Evolutionary conservation across 2,113 vertebrate species (phyloP).

Genomic region (Sporophila hypoxantha): DNA sequence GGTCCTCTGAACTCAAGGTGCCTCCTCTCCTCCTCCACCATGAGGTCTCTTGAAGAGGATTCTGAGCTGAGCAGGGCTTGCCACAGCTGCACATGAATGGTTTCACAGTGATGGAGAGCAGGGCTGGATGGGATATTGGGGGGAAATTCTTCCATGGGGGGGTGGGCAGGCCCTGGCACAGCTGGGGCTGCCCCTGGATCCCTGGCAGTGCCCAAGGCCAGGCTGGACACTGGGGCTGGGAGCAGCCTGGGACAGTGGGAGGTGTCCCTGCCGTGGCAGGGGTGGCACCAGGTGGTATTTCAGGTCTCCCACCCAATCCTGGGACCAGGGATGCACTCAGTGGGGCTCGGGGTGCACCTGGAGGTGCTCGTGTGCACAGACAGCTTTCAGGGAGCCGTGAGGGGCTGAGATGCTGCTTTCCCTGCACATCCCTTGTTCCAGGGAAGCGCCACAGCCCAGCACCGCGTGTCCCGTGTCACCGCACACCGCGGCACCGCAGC

Average conservation of each 20-base stretch:
- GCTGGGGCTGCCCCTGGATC: neutral
- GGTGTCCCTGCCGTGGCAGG: neutral
- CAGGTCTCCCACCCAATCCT: rapidly evolving
- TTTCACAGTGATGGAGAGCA: neutral
- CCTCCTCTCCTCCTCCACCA: neutral
- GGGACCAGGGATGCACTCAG: rapidly evolving
- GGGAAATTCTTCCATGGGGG: rapidly evolving
- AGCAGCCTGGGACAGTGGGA: neutral
- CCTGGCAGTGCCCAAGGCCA: neutral
- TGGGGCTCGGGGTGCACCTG: rapidly evolving
- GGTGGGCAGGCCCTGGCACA: neutral
- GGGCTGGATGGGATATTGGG: rapidly evolving
- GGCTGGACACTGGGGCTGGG: neutral
- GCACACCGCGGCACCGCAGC: neutral
- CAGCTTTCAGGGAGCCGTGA: rapidly evolving
- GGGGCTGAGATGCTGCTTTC: rapidly evolving
- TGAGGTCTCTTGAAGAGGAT: rapidly evolving
- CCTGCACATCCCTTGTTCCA: rapidly evolving
- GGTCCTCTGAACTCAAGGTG: neutral
- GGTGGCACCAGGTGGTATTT: rapidly evolving
- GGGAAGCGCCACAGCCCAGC: no score
- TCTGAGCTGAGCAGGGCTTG: neutral
- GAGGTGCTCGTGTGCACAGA: rapidly evolving
- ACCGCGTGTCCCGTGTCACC: neutral
- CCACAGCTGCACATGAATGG: neutral